Evolutionary conservation across 2,888 invertebrate genomes (phyloP).

Genomic region (Latheticus oryzae): DNA sequence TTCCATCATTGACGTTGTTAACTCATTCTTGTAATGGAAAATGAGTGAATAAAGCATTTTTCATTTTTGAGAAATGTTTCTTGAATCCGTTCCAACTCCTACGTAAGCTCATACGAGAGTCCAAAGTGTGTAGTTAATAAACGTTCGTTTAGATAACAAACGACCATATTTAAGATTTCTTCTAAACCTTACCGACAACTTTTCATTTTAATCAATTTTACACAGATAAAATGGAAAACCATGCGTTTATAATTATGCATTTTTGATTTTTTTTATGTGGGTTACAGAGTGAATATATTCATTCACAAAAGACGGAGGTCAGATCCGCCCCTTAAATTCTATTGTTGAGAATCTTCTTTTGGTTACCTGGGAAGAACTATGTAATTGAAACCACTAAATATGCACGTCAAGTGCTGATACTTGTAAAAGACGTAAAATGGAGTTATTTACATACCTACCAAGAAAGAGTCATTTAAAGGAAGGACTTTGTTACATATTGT

Average conservation of each 20-base stretch:
- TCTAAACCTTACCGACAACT: constrained; percentile 21
- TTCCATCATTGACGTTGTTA: not conserved
- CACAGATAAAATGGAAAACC: constrained; percentile 1
- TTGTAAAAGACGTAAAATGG: constrained; percentile 28
- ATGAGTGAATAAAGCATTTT: not conserved
- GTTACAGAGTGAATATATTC: constrained; percentile 16
- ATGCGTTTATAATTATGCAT: constrained; percentile 6
- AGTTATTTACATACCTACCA: constrained; percentile 37
- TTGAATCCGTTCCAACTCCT: constrained; percentile 24
- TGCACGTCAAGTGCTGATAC: constrained; percentile 28
- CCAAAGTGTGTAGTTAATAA: constrained; percentile 22
- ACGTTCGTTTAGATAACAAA: constrained; percentile 37
- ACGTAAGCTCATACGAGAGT: constrained; percentile 19
- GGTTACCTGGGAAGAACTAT: constrained; percentile 29
- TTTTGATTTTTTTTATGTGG: constrained; percentile 5
- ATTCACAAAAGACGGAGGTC: constrained; percentile 23
- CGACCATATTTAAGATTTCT: constrained; percentile 40
- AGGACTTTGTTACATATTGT: constrained; percentile 4
- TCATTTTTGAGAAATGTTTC: constrained; percentile 5
- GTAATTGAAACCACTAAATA: constrained; percentile 37
- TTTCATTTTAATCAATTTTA: constrained; percentile 35
- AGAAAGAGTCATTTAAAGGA: constrained; percentile 16
- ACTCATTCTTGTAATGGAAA: constrained; percentile 1
- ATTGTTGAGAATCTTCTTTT: constrained; percentile 34
- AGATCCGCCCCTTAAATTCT: constrained; percentile 36